Percentiles rank a stretch among this genome's conserved stretches.
phyloP scores from a whole-genome alignment of 2,113 vertebrate species.

The human region GRCh38 chrX:80442501-80443000 shows the following conservation, averaged over 20 bases:
- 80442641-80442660: constrained; percentile 94
- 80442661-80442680: constrained; percentile 94
- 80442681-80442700: constrained; percentile 90
- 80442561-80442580: constrained; percentile 94
- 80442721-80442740: constrained; percentile 96
- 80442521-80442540: constrained; percentile 82
- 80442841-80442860: constrained; percentile 93
- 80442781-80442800: constrained; percentile 98
- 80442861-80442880: constrained; percentile 93
- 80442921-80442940: constrained; percentile 98
- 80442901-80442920: constrained; percentile 94
- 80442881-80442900: constrained; percentile 95
- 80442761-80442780: constrained; percentile 94
- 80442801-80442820: constrained; percentile 92
- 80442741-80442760: constrained; percentile 95
- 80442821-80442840: constrained; percentile 95
- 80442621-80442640: constrained; percentile 98
- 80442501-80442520: constrained; percentile 67
- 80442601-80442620: constrained; percentile 93
- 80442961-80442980: constrained; percentile 98
- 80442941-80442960: constrained; percentile 94
- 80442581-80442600: constrained; percentile 90
- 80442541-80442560: constrained; percentile 94
- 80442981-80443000: constrained; percentile 97
- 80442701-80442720: constrained; percentile 91